These are phyloP conservation scores for Dreissena rostriformis DNA, from an alignment of 1,140 invertebrate genomes.

Conservation along the genomic window DNA sequence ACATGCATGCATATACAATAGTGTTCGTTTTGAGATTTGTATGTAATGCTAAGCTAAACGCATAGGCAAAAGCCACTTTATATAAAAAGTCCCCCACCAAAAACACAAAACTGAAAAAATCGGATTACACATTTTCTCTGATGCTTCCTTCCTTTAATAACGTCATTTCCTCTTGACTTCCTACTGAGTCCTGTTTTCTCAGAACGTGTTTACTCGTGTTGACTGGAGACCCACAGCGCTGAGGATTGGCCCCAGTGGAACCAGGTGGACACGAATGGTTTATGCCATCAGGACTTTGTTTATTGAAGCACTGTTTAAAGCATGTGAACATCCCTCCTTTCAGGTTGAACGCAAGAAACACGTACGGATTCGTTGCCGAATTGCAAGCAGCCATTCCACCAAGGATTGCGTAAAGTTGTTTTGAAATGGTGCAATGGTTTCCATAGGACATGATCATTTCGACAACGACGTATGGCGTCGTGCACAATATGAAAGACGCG, in stretches of 20 bases:
- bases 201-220: too few species aligned
- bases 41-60: too few species aligned
- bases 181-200: too few species aligned
- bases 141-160: too few species aligned
- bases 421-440: constrained; percentile 67
- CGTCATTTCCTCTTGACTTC: too few species aligned
- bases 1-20: too few species aligned
- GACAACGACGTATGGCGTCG: constrained; percentile 79
- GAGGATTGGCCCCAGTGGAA: neutral
- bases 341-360: constrained; percentile 78
- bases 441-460: constrained; percentile 80
- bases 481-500: constrained; percentile 75
- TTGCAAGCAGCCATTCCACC: constrained; percentile 77
- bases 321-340: constrained; percentile 63
- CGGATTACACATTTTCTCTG: too few species aligned
- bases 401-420: constrained; percentile 68
- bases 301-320: constrained; percentile 57
- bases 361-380: constrained; percentile 78
- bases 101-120: too few species aligned
- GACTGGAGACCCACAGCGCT: neutral
- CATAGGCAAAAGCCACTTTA: too few species aligned
- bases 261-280: neutral
- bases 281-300: neutral
- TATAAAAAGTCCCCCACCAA: too few species aligned
- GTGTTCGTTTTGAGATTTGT: too few species aligned